phyloP scores from a whole-genome alignment of 2,888 invertebrate genomes.

The Drosophila mimica region DNA sequence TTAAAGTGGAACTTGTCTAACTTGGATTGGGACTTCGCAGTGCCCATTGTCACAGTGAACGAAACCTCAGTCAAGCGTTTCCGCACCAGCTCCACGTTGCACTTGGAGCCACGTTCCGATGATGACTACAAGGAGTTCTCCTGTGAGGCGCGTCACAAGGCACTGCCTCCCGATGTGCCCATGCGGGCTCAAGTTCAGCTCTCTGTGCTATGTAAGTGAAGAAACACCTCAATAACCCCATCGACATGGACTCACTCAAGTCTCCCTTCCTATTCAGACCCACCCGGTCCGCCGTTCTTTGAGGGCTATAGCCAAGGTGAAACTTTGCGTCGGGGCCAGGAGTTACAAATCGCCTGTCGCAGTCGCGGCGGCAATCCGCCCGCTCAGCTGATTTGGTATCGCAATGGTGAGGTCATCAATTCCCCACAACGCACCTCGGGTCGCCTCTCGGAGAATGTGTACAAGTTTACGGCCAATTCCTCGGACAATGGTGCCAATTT shows the following conservation, averaged over 20 bases:
- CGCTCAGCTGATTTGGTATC: slow-evolving; percentile 83
- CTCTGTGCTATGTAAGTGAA: slow-evolving; percentile 82
- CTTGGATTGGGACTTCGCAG: slow-evolving; percentile 31
- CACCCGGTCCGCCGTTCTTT: slow-evolving; percentile 83
- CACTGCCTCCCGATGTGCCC: slow-evolving; percentile 83
- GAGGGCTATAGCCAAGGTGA: slow-evolving; percentile 83
- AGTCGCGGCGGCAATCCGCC: slow-evolving; percentile 84
- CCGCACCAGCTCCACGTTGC: slow-evolving; percentile 77
- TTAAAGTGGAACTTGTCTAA: slow-evolving; percentile 4
- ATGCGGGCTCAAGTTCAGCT: slow-evolving; percentile 83
- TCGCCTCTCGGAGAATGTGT: slow-evolving; percentile 83
- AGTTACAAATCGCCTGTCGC: slow-evolving; percentile 82
- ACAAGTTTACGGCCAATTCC: slow-evolving; percentile 79
- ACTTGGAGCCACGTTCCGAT: slow-evolving; percentile 79
- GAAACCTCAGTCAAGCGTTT: slow-evolving; percentile 80
- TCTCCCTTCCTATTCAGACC: slow-evolving; percentile 62
- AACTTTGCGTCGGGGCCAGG: slow-evolving; percentile 81
- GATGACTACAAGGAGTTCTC: slow-evolving; percentile 83
- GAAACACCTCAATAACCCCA: too few relatives aligned
- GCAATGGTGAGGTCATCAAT: slow-evolving; percentile 77
- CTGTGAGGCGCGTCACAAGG: slow-evolving; percentile 83
- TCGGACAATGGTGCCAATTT: slow-evolving; percentile 80
- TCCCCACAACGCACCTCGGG: slow-evolving; percentile 83
- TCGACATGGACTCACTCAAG: background rate
- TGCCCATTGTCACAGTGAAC: slow-evolving; percentile 76